Evolutionary conservation across 2,888 invertebrate species (phyloP), one percentile per base, ranked within the genome.

Genomic region (Mylabris sibirica): DNA sequence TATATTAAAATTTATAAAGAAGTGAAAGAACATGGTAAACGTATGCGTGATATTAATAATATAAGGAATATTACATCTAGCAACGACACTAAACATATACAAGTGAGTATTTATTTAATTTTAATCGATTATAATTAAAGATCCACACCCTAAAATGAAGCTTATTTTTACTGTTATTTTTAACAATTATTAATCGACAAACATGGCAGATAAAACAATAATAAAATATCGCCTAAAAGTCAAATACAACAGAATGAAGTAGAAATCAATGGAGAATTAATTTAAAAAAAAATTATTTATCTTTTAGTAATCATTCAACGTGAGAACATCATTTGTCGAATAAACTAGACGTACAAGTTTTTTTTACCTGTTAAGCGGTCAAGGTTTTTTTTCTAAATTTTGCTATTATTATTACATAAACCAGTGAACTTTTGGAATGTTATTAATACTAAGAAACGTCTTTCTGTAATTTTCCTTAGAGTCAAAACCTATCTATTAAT

Each of bases 1-100:
- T 94, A 94, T 84, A 90, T 90, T 87, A 88, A 92, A 77, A 94
- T 94, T 79, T 93, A 92, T 90, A 87, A 89, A 41, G 93, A 93
- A 82, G 93, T 93, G 1, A 88, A 89, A 3, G 90, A 89, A 75
- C 93, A 94, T 81, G 90, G 90, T 22, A 88, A 89, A 74, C 87
- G 92, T 70, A 85, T 92, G 83, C 87, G 91, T 49, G 88, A 88
- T 70, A 87, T 88, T 76, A 88, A 87, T 60, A 89, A 89, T 80
- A 87, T 87, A 75, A 77, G 81, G 68, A 83, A 87, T 8, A 11
- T 20, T 0, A 9, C 20, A 20, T 49, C 2, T 1, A 64, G 64
- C 44, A 79, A 79, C 64, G 92, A 93, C 81, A 91, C 91, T 88
- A 93, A 92, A 85, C 92, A 92, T 73, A 89, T 93, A 73, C 93